phyloP scores from a whole-genome alignment of 2,797 vertebrate genomes.

The Malurus splendens region DNA sequence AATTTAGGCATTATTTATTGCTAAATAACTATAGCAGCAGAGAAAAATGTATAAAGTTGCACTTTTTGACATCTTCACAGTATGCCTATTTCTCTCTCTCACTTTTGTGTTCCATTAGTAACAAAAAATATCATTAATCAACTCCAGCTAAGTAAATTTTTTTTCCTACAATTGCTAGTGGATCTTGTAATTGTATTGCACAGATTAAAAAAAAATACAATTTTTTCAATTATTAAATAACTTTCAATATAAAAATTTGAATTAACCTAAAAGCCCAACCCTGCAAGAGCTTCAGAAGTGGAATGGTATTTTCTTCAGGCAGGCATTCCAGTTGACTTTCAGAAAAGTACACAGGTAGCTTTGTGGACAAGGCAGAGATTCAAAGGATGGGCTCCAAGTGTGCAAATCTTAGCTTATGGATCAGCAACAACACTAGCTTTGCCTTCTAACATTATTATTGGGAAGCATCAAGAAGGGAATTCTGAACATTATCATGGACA shows the following conservation, averaged over 20 bases:
- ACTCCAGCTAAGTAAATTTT: slow-evolving; percentile 47
- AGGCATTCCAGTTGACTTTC: background rate
- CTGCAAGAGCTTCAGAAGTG: slow-evolving; percentile 32
- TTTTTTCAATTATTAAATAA: slow-evolving; percentile 58
- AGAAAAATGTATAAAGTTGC: slow-evolving; percentile 51
- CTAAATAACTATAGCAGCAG: slow-evolving; percentile 59
- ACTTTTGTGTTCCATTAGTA: slow-evolving; percentile 55
- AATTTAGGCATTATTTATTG: slow-evolving; percentile 27
- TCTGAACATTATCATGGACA: background rate
- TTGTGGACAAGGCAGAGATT: background rate
- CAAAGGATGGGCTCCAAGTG: slow-evolving; percentile 34
- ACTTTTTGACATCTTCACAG: slow-evolving; percentile 69
- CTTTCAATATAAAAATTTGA: slow-evolving; percentile 27
- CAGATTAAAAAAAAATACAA: slow-evolving; percentile 48
- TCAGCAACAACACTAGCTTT: slow-evolving; percentile 1
- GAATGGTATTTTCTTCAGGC: background rate
- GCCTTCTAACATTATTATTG: slow-evolving; percentile 30
- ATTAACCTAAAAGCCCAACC: slow-evolving; percentile 43
- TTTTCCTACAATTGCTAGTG: slow-evolving; percentile 17
- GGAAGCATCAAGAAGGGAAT: slow-evolving; percentile 5
- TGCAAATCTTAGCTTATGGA: slow-evolving; percentile 59
- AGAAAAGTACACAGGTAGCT: background rate
- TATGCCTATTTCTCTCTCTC: slow-evolving; percentile 51
- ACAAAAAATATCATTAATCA: slow-evolving; percentile 47
- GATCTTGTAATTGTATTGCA: slow-evolving; percentile 57